Percentiles rank a stretch among this genome's conserved stretches.
Conservation (phyloP, 2,113 vertebrate species). For the Malurus elegans region DNA sequence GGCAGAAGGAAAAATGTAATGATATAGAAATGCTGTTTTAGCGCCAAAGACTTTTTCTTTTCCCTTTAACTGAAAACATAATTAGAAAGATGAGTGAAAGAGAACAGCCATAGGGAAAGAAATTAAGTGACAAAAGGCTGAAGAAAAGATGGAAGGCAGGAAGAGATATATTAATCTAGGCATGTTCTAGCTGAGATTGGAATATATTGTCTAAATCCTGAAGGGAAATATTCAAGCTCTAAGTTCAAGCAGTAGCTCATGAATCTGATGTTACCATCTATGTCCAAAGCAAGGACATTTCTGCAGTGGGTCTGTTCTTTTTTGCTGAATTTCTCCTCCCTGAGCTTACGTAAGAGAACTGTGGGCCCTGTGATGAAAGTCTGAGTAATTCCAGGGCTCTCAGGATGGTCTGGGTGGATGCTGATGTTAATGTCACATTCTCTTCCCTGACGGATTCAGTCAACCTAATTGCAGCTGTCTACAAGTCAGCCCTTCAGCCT, state of each 20-base stretch:
- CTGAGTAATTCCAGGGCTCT: not conserved
- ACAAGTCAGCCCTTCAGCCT: not conserved
- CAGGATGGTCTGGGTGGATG: not conserved
- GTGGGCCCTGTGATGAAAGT: not conserved
- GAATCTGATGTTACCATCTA: not conserved
- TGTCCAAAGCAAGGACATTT: not conserved
- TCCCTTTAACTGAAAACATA: not conserved
- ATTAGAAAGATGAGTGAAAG: not conserved
- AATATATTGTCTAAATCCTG: not conserved
- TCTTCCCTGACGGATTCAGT: not conserved
- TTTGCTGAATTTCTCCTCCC: not conserved
- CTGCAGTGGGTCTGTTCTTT: not conserved
- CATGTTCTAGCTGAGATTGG: not conserved
- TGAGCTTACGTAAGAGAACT: not conserved
- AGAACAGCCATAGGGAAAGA: not conserved
- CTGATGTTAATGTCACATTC: constrained; percentile 8
- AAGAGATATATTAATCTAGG: not conserved
- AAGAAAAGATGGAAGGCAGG: not conserved
- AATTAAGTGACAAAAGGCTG: not conserved
- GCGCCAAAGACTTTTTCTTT: not conserved
- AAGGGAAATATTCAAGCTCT: not conserved
- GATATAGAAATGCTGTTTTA: not conserved
- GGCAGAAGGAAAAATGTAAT: not conserved
- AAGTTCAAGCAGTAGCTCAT: not conserved
- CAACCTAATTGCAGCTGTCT: constrained; percentile 33